Percentiles rank a stretch among this genome's conserved stretches.
These are phyloP conservation scores for Hippoglossus stenolepis DNA, from an alignment of 2,113 vertebrate species.

Conservation along the genomic window DNA sequence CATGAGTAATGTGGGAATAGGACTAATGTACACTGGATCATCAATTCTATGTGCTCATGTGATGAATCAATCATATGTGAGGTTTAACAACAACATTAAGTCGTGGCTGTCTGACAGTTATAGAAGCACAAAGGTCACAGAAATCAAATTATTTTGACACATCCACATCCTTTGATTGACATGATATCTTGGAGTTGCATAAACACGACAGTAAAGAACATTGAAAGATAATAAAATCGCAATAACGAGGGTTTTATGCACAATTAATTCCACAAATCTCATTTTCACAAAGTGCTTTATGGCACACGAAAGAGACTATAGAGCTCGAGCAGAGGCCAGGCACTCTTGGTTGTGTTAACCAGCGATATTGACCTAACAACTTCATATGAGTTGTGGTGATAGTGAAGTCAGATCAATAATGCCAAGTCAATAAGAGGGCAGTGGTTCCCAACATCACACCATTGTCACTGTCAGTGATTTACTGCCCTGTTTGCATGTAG, in stretches of 20 bases:
- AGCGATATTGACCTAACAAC: conserved; percentile 45
- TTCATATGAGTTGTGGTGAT: conserved; percentile 41
- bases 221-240: neutral
- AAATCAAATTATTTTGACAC: neutral
- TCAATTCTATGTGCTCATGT: conserved; percentile 23
- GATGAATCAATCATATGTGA: conserved; percentile 29
- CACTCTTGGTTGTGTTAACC: conserved; percentile 33
- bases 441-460: conserved; percentile 36
- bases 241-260: neutral
- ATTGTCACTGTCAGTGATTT: conserved; percentile 44
- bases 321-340: neutral
- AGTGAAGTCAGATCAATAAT: conserved; percentile 50
- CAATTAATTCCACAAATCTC: neutral
- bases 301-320: conserved; percentile 4
- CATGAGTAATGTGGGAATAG: conserved; percentile 28
- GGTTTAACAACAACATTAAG: conserved; percentile 9
- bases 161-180: neutral
- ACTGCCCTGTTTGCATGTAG: conserved; percentile 60
- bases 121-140: neutral
- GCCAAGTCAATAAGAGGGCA: conserved; percentile 40
- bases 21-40: conserved; percentile 17
- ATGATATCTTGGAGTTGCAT: neutral
- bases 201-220: neutral
- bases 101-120: neutral
- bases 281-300: neutral